Conservation (phyloP, 2,797 vertebrate genomes). For the Fratercula arctica region DNA sequence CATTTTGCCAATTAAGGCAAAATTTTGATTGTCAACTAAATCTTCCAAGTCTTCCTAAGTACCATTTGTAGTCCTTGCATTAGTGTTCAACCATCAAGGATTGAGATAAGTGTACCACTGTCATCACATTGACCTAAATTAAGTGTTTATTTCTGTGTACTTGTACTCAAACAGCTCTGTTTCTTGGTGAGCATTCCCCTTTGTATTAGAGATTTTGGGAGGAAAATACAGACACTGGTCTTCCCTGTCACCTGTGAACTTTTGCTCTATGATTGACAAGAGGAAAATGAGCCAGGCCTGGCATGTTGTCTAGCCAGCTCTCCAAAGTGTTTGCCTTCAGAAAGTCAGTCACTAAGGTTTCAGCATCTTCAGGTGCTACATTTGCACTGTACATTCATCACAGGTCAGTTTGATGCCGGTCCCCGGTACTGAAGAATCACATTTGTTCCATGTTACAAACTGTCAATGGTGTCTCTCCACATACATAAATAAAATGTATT, state of each 20-base stretch:
- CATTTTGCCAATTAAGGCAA: slow-evolving; percentile 16
- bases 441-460: not conserved
- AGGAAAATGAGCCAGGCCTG: not conserved
- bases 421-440: accelerated
- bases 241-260: not conserved
- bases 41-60: not conserved
- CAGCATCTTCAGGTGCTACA: not conserved
- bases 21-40: not conserved
- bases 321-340: not conserved
- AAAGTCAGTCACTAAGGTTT: not conserved
- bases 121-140: not conserved
- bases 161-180: not conserved
- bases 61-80: not conserved
- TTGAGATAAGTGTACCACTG: not conserved
- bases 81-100: not conserved
- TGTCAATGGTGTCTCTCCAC: not conserved
- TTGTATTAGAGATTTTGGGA: not conserved
- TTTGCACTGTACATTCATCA: not conserved
- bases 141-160: not conserved
- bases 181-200: not conserved
- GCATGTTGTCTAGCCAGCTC: not conserved
- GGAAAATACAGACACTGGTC: not conserved
- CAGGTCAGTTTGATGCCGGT: not conserved
- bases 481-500: not conserved
- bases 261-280: not conserved